Base-by-base conservation (phyloP, 2,797 vertebrate species). In the Acridotheres tristis region DNA sequence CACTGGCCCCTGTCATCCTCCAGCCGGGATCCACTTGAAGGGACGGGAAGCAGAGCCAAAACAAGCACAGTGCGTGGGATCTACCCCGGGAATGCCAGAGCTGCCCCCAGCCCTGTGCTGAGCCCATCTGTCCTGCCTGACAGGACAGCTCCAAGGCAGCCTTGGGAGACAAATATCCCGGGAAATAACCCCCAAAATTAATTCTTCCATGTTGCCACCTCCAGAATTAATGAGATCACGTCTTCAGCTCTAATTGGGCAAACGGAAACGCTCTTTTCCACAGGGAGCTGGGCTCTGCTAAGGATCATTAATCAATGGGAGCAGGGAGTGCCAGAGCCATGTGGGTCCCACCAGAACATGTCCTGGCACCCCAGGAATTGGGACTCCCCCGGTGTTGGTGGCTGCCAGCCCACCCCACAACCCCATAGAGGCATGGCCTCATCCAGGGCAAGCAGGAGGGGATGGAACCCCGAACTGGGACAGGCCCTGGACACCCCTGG, bases 1-100 rank as follows among this genome's bases (percentile, higher is more conserved):
- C 93, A 91, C 83, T 9, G 61, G 66, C 53, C 88, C 68, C 88
- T 92, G 93, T 96, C 96, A 95, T 93, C 79, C 88, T 51, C 78
- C 90, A 89, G 71, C 81, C 63, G 0, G 34, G 79, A 96, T 50
- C 96, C 93, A 78, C 89, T 85, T 67, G 71, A 75, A 69, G 71
- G 58, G 90, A 78, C 0, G 65, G n/a, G 61, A 45, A 76, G 57
- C 81, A 87, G 94, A 95, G 97, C 96, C 96, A 96, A 96, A 92
- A 68, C 87, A 96, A 97, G 91, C 94, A 96, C 20, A 2, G 73
- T 5, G 16, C 3, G 3, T 61, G 73, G 96, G 95, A 96, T 84
- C 79, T 20, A 3, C 61, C 30, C 59, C 36, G 15, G 89, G 83
- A 83, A 89, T 48, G 66, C 77, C 36, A 59, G 96, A 89, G 26